A percentile compares a stretch with the other conserved stretches of the same genome.
Conservation (phyloP, 2,888 invertebrate genomes). For the Acronicta alni region DNA sequence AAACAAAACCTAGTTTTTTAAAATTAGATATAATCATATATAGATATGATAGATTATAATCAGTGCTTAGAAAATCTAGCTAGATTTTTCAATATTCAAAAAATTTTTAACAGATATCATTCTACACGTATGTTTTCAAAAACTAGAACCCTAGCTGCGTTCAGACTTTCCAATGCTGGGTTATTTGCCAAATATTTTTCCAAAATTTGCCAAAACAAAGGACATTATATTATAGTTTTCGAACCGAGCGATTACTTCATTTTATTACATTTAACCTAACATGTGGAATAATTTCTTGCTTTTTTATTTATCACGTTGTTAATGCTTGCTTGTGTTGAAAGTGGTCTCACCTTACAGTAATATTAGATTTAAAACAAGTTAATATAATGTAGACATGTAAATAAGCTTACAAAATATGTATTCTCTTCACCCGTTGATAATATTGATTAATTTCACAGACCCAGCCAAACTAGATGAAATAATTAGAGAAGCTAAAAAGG, state of each 20-base stretch:
- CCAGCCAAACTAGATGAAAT: slow-evolving; percentile 81
- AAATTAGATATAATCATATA: too few relatives aligned
- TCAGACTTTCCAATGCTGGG: slow-evolving; percentile 7
- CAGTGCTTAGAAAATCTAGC: too few relatives aligned
- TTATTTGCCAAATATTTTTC: too few relatives aligned
- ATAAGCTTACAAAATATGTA: background rate
- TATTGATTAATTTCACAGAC: slow-evolving; percentile 62
- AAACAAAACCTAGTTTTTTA: too few relatives aligned
- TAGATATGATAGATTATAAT: too few relatives aligned
- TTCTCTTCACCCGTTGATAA: background rate
- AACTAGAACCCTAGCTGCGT: slow-evolving; percentile 17
- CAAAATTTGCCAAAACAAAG: background rate
- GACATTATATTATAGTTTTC: background rate
- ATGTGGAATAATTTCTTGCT: slow-evolving; percentile 1
- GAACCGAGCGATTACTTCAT: background rate
- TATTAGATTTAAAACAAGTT: background rate
- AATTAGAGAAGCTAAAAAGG: slow-evolving; percentile 82
- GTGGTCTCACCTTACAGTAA: background rate
- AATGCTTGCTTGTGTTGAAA: slow-evolving; percentile 32
- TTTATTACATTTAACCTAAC: slow-evolving; percentile 10
- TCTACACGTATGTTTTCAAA: too few relatives aligned
- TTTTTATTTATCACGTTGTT: slow-evolving; percentile 1
- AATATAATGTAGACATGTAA: slow-evolving; percentile 3
- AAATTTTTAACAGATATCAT: too few relatives aligned
- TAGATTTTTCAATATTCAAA: too few relatives aligned